Evolutionary conservation across 2,797 vertebrate genomes (phyloP).

Genomic region (Urocyon cinereoargenteus): DNA sequence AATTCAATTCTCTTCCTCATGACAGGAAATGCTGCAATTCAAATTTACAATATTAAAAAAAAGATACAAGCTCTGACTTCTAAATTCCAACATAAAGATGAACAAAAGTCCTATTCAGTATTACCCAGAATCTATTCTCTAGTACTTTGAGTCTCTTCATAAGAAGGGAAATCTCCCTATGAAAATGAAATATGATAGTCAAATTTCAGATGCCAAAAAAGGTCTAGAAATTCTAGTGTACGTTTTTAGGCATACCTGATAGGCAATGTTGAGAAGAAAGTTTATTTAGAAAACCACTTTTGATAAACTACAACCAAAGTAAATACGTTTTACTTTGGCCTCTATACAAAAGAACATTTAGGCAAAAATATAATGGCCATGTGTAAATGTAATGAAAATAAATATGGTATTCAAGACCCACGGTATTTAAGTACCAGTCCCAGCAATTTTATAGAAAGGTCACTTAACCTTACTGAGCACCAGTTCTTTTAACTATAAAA

Average conservation of each 20-base stretch:
- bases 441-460: neutral
- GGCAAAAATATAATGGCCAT: neutral
- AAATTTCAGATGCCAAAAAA: slow-evolving; percentile 44
- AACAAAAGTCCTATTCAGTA: slow-evolving; percentile 61
- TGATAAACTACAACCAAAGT: neutral
- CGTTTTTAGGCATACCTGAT: slow-evolving; percentile 12
- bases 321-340: slow-evolving; percentile 33
- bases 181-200: slow-evolving; percentile 53
- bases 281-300: slow-evolving; percentile 37
- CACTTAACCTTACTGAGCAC: neutral
- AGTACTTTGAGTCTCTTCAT: neutral
- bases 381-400: neutral
- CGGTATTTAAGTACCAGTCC: neutral
- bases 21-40: slow-evolving; percentile 64
- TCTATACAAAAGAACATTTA: neutral
- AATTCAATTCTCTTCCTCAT: slow-evolving; percentile 29
- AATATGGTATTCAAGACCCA: neutral
- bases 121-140: slow-evolving; percentile 41
- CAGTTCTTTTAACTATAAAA: neutral
- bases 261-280: neutral
- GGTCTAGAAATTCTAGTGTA: slow-evolving; percentile 2
- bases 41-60: slow-evolving; percentile 66
- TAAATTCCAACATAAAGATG: slow-evolving; percentile 64
- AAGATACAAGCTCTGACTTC: slow-evolving; percentile 61
- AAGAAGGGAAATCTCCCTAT: slow-evolving; percentile 52